Evolutionary conservation across 2,113 vertebrate species (phyloP), one percentile per base, ranked within the genome.

Genomic region (Ailuropoda melanoleuca): DNA sequence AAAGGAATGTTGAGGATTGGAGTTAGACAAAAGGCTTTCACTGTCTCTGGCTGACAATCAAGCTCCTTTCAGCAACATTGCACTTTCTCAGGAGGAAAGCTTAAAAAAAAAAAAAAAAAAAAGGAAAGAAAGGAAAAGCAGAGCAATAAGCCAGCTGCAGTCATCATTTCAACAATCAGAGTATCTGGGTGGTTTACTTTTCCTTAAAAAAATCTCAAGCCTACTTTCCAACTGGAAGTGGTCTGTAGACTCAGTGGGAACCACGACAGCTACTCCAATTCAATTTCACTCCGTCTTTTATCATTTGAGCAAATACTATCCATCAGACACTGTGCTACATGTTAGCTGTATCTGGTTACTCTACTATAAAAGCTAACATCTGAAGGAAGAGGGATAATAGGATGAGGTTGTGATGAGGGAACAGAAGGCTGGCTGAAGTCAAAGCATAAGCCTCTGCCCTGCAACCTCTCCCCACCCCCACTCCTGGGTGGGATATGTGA

Each of bases 21-120:
- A 90, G 46, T 55, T 0, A 84, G 46, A 94, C 70, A 92, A 93
- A 89, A 89, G 66, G 12, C 66, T 80, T 83, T 68, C 39, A 21
- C 68, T 74, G 3, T 92, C 66, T 87, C 55, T 74, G 95, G 58
- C 37, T 66, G 72, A 84, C 83, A 93, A 29, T 86, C 64, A 92
- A 90, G 68, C 37, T 80, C 8, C 50, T 96, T 93, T 84, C 48
- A 94, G 84, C 60, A 86, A 75, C 84, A 81, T 31, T 75, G 60
- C 1, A 68, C 62, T 93, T 91, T 83, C 74, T 37, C 8, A 48
- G 24, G 37, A 66, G 8, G 62, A 15, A 96, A 26, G 39, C 19
- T 95, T 86, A 43, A 92, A 87, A 85, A 53, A 83, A 34, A 37
- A 84, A 90, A 70, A 39, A 31, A 26, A 84, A 88, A 80, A 29